Percentiles rank a stretch among this genome's conserved stretches.
Evolutionary conservation across 2,888 invertebrate genomes (phyloP).

Genomic region (Stenichneumon culpator): DNA sequence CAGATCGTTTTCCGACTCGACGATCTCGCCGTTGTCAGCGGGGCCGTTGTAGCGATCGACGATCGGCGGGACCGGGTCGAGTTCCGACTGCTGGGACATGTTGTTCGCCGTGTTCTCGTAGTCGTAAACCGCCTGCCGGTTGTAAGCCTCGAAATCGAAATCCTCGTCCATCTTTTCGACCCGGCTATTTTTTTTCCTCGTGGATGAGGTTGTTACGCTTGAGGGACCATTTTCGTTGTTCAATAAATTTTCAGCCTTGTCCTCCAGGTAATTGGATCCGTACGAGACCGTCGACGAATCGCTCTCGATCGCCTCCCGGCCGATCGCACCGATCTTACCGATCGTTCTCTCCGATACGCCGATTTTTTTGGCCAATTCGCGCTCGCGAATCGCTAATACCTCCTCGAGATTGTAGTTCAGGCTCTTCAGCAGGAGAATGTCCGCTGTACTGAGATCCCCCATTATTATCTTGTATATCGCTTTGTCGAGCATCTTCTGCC

Average conservation of each 20-base stretch:
- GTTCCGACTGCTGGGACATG: constrained; percentile 66
- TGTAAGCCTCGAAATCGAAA: constrained; percentile 78
- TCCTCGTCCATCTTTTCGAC: constrained; percentile 16
- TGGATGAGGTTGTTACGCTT: constrained; percentile 21
- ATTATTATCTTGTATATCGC: constrained; percentile 82
- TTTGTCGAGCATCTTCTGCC: constrained; percentile 82
- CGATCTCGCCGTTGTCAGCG: constrained; percentile 15
- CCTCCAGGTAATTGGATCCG: constrained; percentile 7
- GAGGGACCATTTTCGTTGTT: background rate
- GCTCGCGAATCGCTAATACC: constrained; percentile 79
- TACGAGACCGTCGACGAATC: constrained; percentile 38
- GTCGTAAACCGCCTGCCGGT: constrained; percentile 81
- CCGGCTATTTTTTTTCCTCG: constrained; percentile 19
- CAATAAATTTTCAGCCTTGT: constrained; percentile 10
- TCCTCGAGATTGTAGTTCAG: constrained; percentile 82
- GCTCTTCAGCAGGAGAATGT: constrained; percentile 80
- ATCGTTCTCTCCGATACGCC: background rate
- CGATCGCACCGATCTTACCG: background rate
- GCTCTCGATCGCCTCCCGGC: background rate
- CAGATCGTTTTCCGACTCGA: constrained; percentile 35
- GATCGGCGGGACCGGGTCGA: constrained; percentile 38
- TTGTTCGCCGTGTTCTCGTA: constrained; percentile 80
- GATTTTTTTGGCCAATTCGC: constrained; percentile 76
- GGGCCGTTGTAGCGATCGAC: constrained; percentile 48
- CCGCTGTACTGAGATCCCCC: constrained; percentile 80